Evolutionary conservation across 2,888 invertebrate genomes (phyloP).

Genomic region (Lamellibrachia satsuma): DNA sequence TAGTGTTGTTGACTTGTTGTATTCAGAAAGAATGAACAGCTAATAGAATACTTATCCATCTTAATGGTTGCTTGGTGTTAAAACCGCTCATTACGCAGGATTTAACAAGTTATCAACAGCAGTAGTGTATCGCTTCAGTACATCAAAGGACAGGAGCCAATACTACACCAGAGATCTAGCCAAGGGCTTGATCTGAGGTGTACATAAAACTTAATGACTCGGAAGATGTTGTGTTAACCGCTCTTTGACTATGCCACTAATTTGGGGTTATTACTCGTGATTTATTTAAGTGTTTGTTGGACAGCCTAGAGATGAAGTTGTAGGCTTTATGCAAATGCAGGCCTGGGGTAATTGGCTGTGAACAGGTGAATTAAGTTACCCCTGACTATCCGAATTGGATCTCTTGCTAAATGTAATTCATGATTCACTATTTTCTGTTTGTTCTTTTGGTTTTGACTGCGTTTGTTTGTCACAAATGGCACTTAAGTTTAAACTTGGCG

Average conservation of each 20-base stretch:
- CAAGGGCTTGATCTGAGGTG: background rate
- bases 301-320: background rate
- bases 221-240: background rate
- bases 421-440: background rate
- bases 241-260: background rate
- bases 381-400: background rate
- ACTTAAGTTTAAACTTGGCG: background rate
- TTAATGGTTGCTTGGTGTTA: background rate
- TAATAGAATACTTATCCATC: background rate
- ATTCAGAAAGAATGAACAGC: background rate
- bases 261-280: slow-evolving; percentile 13
- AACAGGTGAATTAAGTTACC: background rate
- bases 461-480: background rate
- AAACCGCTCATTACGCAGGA: background rate
- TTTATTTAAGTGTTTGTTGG: background rate
- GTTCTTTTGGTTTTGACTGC: background rate
- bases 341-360: background rate
- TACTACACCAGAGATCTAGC: background rate
- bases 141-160: background rate
- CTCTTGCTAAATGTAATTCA: background rate
- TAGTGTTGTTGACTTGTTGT: background rate
- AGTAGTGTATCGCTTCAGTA: background rate
- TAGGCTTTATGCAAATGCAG: background rate
- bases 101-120: background rate
- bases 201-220: background rate